Percentiles rank a stretch among this genome's conserved stretches.
phyloP scores from a whole-genome alignment of 2,888 invertebrate genomes.

The Pollenia griseotomentosa region DNA sequence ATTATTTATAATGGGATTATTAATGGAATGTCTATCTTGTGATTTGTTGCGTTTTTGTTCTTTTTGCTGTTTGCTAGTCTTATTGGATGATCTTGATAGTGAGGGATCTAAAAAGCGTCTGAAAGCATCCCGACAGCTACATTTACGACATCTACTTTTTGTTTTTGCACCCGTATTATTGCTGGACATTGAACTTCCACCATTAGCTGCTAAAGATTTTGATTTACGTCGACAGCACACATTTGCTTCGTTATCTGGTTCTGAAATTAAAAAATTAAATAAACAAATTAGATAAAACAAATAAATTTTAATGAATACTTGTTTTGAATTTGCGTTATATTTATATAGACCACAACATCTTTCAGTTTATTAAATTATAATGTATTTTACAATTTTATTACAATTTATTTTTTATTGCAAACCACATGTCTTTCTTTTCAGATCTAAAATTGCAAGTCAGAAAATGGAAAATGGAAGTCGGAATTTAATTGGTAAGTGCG shows the following conservation, averaged over 20 bases:
- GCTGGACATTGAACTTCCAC: constrained; percentile 62
- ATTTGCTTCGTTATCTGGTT: constrained; percentile 75
- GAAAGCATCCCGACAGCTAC: constrained; percentile 80
- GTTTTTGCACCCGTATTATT: constrained; percentile 60
- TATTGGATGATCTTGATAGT: constrained; percentile 66
- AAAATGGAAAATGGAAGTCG: no score
- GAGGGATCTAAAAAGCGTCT: constrained; percentile 78
- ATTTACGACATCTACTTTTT: constrained; percentile 80
- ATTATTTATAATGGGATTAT: constrained; percentile 65
- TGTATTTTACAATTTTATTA: constrained; percentile 7
- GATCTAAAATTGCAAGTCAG: no score
- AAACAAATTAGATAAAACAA: neutral
- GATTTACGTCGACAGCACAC: constrained; percentile 80
- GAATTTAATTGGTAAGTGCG: no score
- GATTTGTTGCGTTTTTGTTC: constrained; percentile 63
- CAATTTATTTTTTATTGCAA: neutral
- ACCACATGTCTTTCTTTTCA: neutral
- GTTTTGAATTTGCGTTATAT: neutral
- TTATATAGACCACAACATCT: constrained; percentile 25
- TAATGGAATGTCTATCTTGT: constrained; percentile 70
- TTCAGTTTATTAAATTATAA: neutral
- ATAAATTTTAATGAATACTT: neutral
- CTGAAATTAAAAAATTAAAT: constrained; percentile 57
- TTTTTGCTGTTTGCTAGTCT: constrained; percentile 65
- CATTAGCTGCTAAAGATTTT: constrained; percentile 71